phyloP scores from a whole-genome alignment of 2,888 invertebrate genomes.

The Dicyrtoma fusca region DNA sequence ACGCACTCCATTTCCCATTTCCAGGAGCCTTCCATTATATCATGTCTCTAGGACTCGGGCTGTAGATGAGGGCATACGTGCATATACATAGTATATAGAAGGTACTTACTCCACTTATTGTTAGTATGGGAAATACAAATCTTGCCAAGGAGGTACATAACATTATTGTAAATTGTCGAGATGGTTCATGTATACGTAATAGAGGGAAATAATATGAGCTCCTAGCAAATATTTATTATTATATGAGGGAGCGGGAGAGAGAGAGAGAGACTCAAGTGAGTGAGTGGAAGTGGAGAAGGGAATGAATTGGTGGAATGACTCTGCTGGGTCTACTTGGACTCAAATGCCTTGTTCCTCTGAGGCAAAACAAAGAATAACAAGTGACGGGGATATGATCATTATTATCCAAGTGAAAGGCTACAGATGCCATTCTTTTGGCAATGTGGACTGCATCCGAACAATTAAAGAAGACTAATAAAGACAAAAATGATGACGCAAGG shows the following conservation, averaged over 20 bases:
- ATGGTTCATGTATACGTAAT: too few species aligned
- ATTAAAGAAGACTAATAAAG: slow-evolving; percentile 38
- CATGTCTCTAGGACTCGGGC: too few species aligned
- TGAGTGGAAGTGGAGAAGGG: not conserved
- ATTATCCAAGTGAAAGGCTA: slow-evolving; percentile 27
- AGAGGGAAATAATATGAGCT: too few species aligned
- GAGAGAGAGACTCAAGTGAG: not conserved
- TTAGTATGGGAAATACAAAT: too few species aligned
- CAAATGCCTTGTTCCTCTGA: slow-evolving; percentile 28
- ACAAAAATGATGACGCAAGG: slow-evolving; percentile 24
- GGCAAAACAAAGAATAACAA: slow-evolving; percentile 36
- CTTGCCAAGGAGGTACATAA: too few species aligned
- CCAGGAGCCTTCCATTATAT: too few species aligned
- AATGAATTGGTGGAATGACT: slow-evolving; percentile 26
- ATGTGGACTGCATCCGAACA: slow-evolving; percentile 33
- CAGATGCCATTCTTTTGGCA: slow-evolving; percentile 32
- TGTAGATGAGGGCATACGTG: too few species aligned
- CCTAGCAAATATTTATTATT: slow-evolving; percentile 8
- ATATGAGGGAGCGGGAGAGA: slow-evolving; percentile 8
- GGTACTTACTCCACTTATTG: too few species aligned
- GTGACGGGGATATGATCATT: slow-evolving; percentile 34
- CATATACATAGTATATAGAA: too few species aligned
- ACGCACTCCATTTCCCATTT: too few species aligned
- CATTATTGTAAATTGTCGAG: too few species aligned
- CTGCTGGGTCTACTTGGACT: slow-evolving; percentile 27